A percentile compares a stretch with the other conserved stretches of the same genome.
Evolutionary conservation across 2,888 invertebrate species (phyloP).

Genomic region (Lycaena phlaeas): DNA sequence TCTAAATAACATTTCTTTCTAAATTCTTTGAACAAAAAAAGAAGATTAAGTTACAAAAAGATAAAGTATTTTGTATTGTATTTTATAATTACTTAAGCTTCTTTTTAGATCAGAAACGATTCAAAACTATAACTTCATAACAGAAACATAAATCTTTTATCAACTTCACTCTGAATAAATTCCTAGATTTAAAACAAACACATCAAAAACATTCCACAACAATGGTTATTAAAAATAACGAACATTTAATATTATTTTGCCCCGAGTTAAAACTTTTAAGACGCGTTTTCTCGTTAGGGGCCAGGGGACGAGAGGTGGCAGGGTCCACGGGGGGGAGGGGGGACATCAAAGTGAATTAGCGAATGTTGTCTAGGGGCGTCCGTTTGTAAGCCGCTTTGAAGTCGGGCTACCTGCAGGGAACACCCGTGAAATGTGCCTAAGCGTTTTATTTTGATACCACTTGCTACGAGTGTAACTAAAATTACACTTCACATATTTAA

Average conservation of each 20-base stretch:
- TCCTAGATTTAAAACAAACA: slow-evolving; percentile 10
- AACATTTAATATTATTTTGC: slow-evolving; percentile 54
- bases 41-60: too few relatives aligned
- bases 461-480: slow-evolving; percentile 19
- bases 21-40: too few relatives aligned
- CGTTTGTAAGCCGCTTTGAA: slow-evolving; percentile 69
- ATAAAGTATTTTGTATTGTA: too few relatives aligned
- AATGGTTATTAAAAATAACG: slow-evolving; percentile 40
- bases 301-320: too few relatives aligned
- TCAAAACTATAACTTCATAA: too few relatives aligned
- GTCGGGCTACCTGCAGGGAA: slow-evolving; percentile 55
- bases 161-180: too few relatives aligned
- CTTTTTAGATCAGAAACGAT: too few relatives aligned
- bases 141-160: too few relatives aligned
- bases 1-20: too few relatives aligned
- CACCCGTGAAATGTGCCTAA: slow-evolving; percentile 47
- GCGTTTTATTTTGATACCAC: slow-evolving; percentile 48
- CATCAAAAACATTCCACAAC: slow-evolving; percentile 13
- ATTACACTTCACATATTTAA: neutral
- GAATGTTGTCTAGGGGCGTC: slow-evolving; percentile 71
- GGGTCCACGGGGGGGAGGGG: too few relatives aligned
- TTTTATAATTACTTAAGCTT: too few relatives aligned
- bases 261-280: slow-evolving; percentile 60
- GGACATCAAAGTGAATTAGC: slow-evolving; percentile 72
- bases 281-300: slow-evolving; percentile 61